These are phyloP conservation scores for Ophioninae sp. DNA, from an alignment of 2,888 invertebrate species.

Conservation along the genomic window DNA sequence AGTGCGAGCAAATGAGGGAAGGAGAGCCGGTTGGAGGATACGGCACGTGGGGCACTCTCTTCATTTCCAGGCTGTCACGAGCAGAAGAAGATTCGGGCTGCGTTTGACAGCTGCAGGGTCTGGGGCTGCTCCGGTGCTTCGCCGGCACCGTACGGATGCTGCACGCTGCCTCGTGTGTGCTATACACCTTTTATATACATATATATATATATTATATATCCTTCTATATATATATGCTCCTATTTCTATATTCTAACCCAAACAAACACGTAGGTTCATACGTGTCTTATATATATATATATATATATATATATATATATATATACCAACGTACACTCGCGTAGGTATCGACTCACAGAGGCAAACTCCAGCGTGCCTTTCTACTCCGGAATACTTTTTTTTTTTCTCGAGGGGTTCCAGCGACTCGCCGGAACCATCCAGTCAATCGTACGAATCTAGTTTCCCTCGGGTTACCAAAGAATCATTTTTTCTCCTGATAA, in stretches of 20 bases:
- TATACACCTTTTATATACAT: background rate
- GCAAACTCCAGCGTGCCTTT: conserved; percentile 50
- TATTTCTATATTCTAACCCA: too few species aligned
- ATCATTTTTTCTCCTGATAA: too few species aligned
- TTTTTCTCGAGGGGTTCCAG: conserved; percentile 33
- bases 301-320: background rate
- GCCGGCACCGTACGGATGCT: conserved; percentile 39
- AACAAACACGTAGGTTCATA: too few species aligned
- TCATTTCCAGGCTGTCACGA: conserved; percentile 80
- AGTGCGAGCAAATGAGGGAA: conserved; percentile 56
- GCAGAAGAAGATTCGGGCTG: conserved; percentile 81
- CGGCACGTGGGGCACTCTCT: conserved; percentile 78
- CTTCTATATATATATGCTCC: too few species aligned
- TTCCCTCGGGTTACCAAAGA: background rate
- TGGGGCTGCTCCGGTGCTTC: conserved; percentile 69
- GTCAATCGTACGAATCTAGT: conserved; percentile 64
- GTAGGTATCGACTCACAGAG: conserved; percentile 26
- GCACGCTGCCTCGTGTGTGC: conserved; percentile 49
- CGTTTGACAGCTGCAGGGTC: conserved; percentile 81
- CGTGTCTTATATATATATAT: too few species aligned
- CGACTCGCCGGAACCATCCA: conserved; percentile 67
- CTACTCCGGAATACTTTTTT: conserved; percentile 41
- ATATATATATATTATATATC: too few species aligned
- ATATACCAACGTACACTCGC: conserved; percentile 24
- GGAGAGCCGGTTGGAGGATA: conserved; percentile 70